These are phyloP conservation scores for Tiphia femorata DNA, from an alignment of 2,888 invertebrate species.

Conservation along the genomic window DNA sequence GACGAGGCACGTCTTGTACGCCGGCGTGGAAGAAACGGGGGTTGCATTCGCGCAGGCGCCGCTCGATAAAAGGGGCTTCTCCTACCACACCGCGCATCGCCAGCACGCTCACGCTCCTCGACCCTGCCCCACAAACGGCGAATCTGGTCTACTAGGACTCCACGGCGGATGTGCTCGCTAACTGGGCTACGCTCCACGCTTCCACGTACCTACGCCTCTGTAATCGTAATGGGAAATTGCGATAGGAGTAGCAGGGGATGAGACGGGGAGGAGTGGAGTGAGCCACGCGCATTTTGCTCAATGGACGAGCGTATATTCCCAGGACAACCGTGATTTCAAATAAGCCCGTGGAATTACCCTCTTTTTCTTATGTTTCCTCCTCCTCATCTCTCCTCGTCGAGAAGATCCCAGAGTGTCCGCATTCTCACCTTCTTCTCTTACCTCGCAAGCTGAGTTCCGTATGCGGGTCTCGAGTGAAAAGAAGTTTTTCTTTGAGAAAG, in stretches of 20 bases:
- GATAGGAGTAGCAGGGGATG: not conserved
- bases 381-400: too few relatives aligned
- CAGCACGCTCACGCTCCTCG: conserved; percentile 23
- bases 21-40: conserved; percentile 15
- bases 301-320: not conserved
- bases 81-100: conserved; percentile 5
- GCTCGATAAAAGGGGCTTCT: conserved; percentile 56
- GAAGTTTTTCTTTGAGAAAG: too few relatives aligned
- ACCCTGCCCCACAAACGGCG: conserved; percentile 48
- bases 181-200: conserved; percentile 26
- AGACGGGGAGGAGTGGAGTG: not conserved
- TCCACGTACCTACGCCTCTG: conserved; percentile 2
- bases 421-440: too few relatives aligned
- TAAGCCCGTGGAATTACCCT: too few relatives aligned
- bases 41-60: conserved; percentile 51
- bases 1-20: conserved; percentile 8
- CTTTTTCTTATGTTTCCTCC: too few relatives aligned
- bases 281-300: not conserved
- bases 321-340: too few relatives aligned
- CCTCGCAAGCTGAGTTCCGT: too few relatives aligned
- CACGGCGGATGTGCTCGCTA: conserved; percentile 9
- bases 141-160: conserved; percentile 38
- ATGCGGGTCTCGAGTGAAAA: too few relatives aligned
- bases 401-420: too few relatives aligned
- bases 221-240: conserved; percentile 16